Conservation (phyloP, 2,888 invertebrate species). For the Plagiodera versicolora region DNA sequence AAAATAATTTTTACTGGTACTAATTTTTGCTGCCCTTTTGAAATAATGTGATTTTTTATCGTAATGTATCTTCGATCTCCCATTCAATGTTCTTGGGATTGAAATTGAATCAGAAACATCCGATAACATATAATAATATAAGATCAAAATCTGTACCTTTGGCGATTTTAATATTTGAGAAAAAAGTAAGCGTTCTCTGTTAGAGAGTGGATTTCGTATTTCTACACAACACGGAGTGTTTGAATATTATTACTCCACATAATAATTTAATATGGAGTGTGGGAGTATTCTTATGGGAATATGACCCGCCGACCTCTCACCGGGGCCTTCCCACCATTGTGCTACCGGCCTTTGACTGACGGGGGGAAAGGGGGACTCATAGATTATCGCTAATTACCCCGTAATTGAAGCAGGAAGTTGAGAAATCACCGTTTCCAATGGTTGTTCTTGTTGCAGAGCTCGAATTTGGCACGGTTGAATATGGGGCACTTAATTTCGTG, state of each 20-base stretch:
- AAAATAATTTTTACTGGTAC: too few species aligned
- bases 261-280: constrained; percentile 53
- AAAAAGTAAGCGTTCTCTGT: not conserved
- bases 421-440: constrained; percentile 42
- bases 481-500: not conserved
- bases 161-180: too few species aligned
- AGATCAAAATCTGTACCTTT: too few species aligned
- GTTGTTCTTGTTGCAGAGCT: constrained; percentile 4
- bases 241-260: constrained; percentile 39
- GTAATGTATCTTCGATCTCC: too few species aligned
- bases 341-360: constrained; percentile 43
- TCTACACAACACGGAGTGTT: constrained; percentile 25
- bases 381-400: constrained; percentile 51
- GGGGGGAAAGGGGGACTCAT: constrained; percentile 32
- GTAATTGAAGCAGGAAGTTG: constrained; percentile 56
- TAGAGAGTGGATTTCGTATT: not conserved
- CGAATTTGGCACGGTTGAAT: not conserved
- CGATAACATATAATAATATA: too few species aligned
- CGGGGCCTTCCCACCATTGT: constrained; percentile 56
- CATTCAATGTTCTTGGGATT: too few species aligned
- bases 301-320: constrained; percentile 55
- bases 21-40: too few species aligned
- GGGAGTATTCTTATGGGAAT: constrained; percentile 57
- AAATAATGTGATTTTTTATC: too few species aligned
- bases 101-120: too few species aligned